Evolutionary conservation across 2,888 invertebrate species (phyloP).

Genomic region (Athalia rosae): DNA sequence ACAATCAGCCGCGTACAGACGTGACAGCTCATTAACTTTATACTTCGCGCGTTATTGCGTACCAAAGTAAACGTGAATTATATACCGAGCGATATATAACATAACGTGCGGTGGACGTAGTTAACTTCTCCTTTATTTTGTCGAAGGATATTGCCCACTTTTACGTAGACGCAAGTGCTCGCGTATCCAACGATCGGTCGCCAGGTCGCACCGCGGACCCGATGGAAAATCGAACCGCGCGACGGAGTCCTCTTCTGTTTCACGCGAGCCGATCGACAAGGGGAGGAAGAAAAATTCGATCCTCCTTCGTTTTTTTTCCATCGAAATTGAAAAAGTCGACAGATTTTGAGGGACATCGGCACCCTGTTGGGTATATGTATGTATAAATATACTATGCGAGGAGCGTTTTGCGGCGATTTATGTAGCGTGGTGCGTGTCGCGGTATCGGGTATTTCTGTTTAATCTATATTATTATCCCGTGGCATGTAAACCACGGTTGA

Average conservation of each 20-base stretch:
- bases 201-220: no score
- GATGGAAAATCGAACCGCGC: no score
- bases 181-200: no score
- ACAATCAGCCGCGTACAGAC: conserved; percentile 22
- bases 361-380: background rate
- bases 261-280: no score
- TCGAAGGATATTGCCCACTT: no score
- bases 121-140: no score
- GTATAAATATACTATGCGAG: background rate
- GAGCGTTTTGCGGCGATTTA: conserved; percentile 21
- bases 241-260: no score
- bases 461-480: conserved; percentile 41
- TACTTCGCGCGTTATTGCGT: conserved; percentile 38
- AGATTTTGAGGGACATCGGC: background rate
- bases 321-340: no score
- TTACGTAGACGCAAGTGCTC: no score
- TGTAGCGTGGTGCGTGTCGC: conserved; percentile 34
- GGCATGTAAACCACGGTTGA: conserved; percentile 38
- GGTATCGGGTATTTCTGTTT: conserved; percentile 39
- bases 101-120: no score
- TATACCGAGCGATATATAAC: background rate
- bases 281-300: no score
- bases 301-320: no score
- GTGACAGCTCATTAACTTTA: conserved; percentile 47
- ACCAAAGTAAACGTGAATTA: background rate